Percentiles rank a stretch among this genome's conserved stretches.
phyloP scores from a whole-genome alignment of 2,888 invertebrate genomes.

The Caenorhabditis sinica region DNA sequence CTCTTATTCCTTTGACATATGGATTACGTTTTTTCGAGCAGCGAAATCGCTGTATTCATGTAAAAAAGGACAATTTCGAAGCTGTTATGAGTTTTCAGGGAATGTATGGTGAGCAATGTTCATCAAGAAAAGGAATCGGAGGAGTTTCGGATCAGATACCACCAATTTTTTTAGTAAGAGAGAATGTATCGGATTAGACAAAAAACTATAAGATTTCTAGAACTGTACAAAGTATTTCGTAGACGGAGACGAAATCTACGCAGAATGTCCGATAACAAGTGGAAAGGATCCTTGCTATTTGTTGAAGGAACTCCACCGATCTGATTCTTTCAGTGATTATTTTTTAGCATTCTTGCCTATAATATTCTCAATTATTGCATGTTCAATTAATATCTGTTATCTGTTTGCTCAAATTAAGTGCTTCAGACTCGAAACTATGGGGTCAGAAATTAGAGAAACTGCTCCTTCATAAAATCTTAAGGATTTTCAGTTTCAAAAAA shows the following conservation, averaged over 20 bases:
- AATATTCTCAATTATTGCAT: conserved; percentile 77
- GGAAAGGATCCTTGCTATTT: conserved; percentile 65
- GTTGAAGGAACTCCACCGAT: conserved; percentile 74
- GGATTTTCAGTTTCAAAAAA: conserved; percentile 77
- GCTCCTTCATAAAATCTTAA: too few species aligned
- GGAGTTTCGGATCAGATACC: conserved; percentile 53
- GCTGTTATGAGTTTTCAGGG: background rate
- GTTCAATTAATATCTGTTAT: conserved; percentile 76
- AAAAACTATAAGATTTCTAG: conserved; percentile 26
- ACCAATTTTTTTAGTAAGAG: conserved; percentile 50
- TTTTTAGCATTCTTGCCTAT: conserved; percentile 80
- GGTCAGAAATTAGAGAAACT: conserved; percentile 42
- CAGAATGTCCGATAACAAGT: conserved; percentile 54
- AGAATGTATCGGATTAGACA: background rate
- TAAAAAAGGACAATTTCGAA: background rate
- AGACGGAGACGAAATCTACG: conserved; percentile 69
- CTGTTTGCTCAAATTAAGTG: conserved; percentile 71
- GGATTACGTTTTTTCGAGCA: conserved; percentile 24
- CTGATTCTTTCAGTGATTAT: conserved; percentile 81
- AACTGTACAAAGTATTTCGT: conserved; percentile 61
- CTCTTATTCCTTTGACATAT: background rate
- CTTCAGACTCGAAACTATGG: conserved; percentile 62
- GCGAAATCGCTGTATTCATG: conserved; percentile 9
- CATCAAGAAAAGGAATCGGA: conserved; percentile 26
- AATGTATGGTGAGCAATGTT: conserved; percentile 33